Evolutionary conservation across 1,140 invertebrate species (phyloP).

Genomic region (Monomorium pharaonis): DNA sequence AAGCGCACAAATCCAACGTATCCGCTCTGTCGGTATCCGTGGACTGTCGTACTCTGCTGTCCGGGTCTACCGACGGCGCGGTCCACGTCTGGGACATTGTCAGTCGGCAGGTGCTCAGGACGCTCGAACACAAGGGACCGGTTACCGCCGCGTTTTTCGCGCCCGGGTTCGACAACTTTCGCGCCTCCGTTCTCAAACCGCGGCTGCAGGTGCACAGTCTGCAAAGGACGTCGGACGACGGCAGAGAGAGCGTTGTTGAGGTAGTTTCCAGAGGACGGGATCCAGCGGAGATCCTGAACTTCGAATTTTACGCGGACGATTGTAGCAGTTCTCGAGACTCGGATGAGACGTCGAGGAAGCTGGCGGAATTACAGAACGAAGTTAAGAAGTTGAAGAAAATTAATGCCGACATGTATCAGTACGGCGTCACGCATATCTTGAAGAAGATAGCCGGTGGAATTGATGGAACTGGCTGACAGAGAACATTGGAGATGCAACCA

Average conservation of each 20-base stretch:
- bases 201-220: slow-evolving; percentile 78
- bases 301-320: slow-evolving; percentile 60
- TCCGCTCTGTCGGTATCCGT: slow-evolving; percentile 90
- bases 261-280: slow-evolving; percentile 73
- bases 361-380: slow-evolving; percentile 74
- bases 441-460: slow-evolving; percentile 32
- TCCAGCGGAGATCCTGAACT: slow-evolving; percentile 74
- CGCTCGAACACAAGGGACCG: slow-evolving; percentile 89
- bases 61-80: slow-evolving; percentile 90
- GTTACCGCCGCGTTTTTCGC: slow-evolving; percentile 90
- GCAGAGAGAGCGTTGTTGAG: slow-evolving; percentile 73
- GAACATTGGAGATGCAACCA: background rate
- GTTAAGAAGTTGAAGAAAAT: slow-evolving; percentile 83
- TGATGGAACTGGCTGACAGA: background rate
- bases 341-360: background rate
- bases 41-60: slow-evolving; percentile 89
- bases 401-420: slow-evolving; percentile 85
- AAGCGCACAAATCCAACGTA: slow-evolving; percentile 89
- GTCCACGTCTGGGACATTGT: slow-evolving; percentile 93
- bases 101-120: slow-evolving; percentile 90
- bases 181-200: slow-evolving; percentile 80
- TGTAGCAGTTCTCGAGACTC: background rate
- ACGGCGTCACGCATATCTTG: slow-evolving; percentile 81
- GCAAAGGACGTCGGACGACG: slow-evolving; percentile 78
- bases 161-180: slow-evolving; percentile 83